Conservation (phyloP, 1,140 invertebrate species). For the Macrocentrus cingulum region DNA sequence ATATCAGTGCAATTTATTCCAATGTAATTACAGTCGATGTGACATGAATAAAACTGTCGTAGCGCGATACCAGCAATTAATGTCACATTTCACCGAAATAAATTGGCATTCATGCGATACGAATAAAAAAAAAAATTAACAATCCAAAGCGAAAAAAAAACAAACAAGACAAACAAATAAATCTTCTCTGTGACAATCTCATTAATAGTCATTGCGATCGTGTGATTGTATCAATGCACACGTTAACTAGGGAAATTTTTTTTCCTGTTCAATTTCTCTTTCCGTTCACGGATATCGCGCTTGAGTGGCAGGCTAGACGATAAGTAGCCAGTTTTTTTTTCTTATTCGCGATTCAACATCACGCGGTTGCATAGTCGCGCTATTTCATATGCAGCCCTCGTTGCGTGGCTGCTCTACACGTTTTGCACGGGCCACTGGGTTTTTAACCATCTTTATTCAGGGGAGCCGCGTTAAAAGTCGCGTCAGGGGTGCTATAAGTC, state of each 20-base stretch:
- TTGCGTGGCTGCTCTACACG: background rate
- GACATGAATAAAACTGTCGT: constrained; percentile 3
- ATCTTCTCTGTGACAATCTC: constrained; percentile 21
- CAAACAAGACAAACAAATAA: constrained; percentile 15
- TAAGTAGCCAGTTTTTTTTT: constrained; percentile 27
- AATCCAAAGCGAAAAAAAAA: constrained; percentile 1
- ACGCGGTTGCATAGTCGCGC: constrained; percentile 4
- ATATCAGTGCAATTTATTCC: constrained; percentile 4
- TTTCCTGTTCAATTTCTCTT: constrained; percentile 7
- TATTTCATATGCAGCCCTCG: constrained; percentile 24
- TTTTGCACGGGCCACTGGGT: constrained; percentile 11
- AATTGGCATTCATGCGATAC: constrained; percentile 13
- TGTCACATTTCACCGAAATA: constrained; percentile 23
- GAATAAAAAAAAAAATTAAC: constrained; percentile 1
- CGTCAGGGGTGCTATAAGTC: constrained; percentile 25
- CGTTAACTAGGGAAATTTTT: background rate
- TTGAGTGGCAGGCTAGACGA: constrained; percentile 26
- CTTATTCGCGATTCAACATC: constrained; percentile 12
- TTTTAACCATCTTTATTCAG: constrained; percentile 18
- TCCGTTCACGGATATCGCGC: constrained; percentile 17
- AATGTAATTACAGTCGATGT: background rate
- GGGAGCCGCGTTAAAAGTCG: constrained; percentile 23
- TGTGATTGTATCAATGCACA: constrained; percentile 22
- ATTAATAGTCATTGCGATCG: constrained; percentile 23
- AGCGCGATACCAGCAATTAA: constrained; percentile 19